These are phyloP conservation scores for Monopterus albus DNA, from an alignment of 2,113 vertebrate genomes.

Conservation along the genomic window DNA sequence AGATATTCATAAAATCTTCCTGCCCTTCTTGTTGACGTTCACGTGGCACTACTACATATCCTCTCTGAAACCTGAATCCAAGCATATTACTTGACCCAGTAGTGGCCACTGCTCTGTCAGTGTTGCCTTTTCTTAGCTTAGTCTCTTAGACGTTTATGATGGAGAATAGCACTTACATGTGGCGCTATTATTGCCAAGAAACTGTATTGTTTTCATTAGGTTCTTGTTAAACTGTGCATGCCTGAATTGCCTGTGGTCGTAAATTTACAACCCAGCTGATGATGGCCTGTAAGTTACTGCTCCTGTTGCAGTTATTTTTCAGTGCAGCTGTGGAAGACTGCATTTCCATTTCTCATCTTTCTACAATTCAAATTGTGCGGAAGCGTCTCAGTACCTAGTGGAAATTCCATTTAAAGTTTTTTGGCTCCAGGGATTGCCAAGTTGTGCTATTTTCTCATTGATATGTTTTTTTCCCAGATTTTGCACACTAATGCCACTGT, in stretches of 20 bases:
- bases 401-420: conserved; percentile 49
- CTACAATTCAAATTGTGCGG: conserved; percentile 50
- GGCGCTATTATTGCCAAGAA: conserved; percentile 12
- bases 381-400: conserved; percentile 24
- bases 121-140: not conserved
- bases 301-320: conserved; percentile 58
- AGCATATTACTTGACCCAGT: not conserved
- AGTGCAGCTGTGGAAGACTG: conserved; percentile 57
- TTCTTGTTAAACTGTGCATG: conserved; percentile 50
- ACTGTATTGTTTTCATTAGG: conserved; percentile 45
- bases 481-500: not conserved
- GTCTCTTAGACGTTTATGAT: not conserved
- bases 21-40: not conserved
- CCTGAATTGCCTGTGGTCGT: conserved; percentile 39
- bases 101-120: conserved; percentile 6
- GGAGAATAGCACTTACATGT: conserved; percentile 19
- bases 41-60: not conserved
- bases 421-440: conserved; percentile 21
- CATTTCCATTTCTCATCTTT: conserved; percentile 63
- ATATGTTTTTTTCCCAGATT: conserved; percentile 4
- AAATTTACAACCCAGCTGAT: conserved; percentile 57
- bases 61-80: not conserved
- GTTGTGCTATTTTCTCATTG: conserved; percentile 18
- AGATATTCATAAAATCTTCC: not conserved
- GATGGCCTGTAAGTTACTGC: conserved; percentile 56